These are phyloP conservation scores for Pomatostomus ruficeps DNA, from an alignment of 2,113 vertebrate genomes.

Conservation along the genomic window DNA sequence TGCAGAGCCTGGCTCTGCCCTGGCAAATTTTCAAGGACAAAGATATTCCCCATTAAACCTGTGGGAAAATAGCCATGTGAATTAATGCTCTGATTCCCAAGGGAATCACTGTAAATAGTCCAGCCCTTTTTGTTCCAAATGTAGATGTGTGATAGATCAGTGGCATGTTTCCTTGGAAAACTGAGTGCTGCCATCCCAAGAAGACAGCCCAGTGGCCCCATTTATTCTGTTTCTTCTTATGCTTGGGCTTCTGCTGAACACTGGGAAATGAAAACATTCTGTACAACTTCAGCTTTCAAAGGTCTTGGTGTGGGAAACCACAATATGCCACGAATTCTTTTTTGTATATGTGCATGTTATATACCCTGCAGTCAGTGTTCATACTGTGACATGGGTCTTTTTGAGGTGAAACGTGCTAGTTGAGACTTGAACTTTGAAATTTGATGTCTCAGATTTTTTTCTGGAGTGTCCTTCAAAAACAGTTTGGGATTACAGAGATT, in stretches of 20 bases:
- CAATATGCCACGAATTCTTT: not conserved
- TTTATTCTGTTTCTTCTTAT: not conserved
- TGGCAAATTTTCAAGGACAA: slow-evolving; percentile 41
- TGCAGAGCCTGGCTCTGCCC: not conserved
- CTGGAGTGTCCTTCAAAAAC: not conserved
- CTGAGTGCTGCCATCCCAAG: not conserved
- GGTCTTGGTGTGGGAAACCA: not conserved
- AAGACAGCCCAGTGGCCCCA: not conserved
- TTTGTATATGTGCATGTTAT: not conserved
- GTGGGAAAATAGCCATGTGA: slow-evolving; percentile 44
- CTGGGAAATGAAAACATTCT: not conserved
- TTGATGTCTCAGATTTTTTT: not conserved
- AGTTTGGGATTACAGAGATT: not conserved
- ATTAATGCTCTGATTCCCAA: not conserved
- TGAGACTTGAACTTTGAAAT: not conserved
- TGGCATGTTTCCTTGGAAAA: not conserved
- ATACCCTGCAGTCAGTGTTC: not conserved
- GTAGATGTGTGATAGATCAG: slow-evolving; percentile 26
- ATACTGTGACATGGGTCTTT: not conserved
- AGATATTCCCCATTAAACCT: slow-evolving; percentile 25
- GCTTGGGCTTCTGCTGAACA: not conserved
- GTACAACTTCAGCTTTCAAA: not conserved
- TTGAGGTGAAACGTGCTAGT: not conserved
- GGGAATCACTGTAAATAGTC: slow-evolving; percentile 19
- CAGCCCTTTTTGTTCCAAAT: slow-evolving; percentile 8